Conservation (phyloP, 2,797 vertebrate species). For the Peromyscus attwateri region DNA sequence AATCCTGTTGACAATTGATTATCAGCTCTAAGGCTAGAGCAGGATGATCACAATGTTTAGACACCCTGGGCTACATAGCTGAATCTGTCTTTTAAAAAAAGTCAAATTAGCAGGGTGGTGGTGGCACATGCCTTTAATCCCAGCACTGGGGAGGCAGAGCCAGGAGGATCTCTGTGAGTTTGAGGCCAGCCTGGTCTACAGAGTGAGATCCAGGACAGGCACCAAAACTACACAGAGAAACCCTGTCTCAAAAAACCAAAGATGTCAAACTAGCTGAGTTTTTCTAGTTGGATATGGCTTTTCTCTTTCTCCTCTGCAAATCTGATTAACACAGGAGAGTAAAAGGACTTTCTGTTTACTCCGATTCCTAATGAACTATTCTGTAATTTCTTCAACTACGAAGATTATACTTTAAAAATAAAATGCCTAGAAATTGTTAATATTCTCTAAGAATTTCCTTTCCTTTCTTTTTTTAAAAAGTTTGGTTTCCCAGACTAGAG, state of each 20-base stretch:
- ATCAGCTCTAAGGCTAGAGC: background rate
- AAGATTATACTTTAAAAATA: constrained; percentile 50
- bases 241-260: too few species aligned
- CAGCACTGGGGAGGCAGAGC: too few species aligned
- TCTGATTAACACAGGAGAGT: constrained; percentile 16
- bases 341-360: constrained; percentile 11
- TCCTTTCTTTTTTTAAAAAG: background rate
- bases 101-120: background rate
- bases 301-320: constrained; percentile 33
- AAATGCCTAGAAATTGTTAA: constrained; percentile 23
- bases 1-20: too few species aligned
- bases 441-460: constrained; percentile 43
- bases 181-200: too few species aligned
- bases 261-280: background rate
- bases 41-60: background rate
- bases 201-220: too few species aligned
- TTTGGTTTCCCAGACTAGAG: too few species aligned
- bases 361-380: constrained; percentile 6
- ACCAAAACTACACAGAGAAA: too few species aligned
- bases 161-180: too few species aligned
- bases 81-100: background rate
- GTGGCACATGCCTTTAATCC: too few species aligned
- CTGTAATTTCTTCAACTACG: background rate
- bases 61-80: background rate
- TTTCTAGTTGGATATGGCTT: background rate